Evolutionary conservation across 2,888 invertebrate genomes (phyloP).

Genomic region (Caenorhabditis sulstoni): DNA sequence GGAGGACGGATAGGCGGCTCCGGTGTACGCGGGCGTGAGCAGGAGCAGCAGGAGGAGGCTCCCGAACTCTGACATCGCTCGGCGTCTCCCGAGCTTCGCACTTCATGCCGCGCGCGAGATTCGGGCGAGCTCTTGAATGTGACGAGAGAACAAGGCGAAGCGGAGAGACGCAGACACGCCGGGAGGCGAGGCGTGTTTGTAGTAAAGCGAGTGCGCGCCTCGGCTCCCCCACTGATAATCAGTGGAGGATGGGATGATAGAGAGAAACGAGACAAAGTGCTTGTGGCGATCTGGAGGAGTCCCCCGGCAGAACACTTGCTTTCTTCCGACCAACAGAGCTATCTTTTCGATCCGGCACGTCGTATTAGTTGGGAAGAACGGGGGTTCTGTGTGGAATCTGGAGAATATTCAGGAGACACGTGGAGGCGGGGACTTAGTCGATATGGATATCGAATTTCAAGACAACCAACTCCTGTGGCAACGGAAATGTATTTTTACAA

Average conservation of each 20-base stretch:
- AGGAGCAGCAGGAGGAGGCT: constrained; percentile 4
- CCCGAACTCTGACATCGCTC: constrained; percentile 41
- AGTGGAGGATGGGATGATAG: constrained; percentile 35
- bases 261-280: constrained; percentile 29
- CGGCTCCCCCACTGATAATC: constrained; percentile 21
- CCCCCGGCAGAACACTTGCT: constrained; percentile 10
- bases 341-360: no score
- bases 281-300: constrained; percentile 22
- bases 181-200: constrained; percentile 31
- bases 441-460: constrained; percentile 12
- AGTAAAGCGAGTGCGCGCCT: constrained; percentile 44
- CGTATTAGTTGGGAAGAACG: neutral
- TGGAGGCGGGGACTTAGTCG: no score
- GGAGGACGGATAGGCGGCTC: constrained; percentile 18
- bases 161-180: constrained; percentile 16
- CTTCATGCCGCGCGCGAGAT: constrained; percentile 22
- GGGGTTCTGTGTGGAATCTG: no score
- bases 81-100: constrained; percentile 25
- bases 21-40: constrained; percentile 37
- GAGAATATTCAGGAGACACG: neutral
- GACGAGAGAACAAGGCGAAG: constrained; percentile 9
- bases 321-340: neutral
- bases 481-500: neutral
- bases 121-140: constrained; percentile 23
- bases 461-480: neutral